phyloP scores from a whole-genome alignment of 2,797 vertebrate species.

The Kryptopterus vitreolus region DNA sequence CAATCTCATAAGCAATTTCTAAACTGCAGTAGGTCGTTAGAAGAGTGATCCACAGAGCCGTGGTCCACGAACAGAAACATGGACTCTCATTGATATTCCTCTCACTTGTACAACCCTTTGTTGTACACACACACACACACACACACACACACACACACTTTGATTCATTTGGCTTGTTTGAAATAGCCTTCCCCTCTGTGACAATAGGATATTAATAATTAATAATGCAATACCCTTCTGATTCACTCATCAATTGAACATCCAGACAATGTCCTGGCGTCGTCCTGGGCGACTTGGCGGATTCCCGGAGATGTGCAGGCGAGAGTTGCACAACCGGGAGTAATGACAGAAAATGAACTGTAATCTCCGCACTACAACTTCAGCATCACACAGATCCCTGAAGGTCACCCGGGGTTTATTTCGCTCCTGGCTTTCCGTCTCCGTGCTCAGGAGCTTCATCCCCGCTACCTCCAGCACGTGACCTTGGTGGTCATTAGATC shows the following conservation, averaged over 20 bases:
- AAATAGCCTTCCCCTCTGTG: slow-evolving; percentile 55
- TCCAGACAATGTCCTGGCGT: slow-evolving; percentile 64
- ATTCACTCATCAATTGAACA: slow-evolving; percentile 73
- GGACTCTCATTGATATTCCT: slow-evolving; percentile 63
- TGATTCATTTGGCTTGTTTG: slow-evolving; percentile 69
- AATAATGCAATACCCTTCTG: slow-evolving; percentile 66
- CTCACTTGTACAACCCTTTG: slow-evolving; percentile 54
- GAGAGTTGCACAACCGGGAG: slow-evolving; percentile 51
- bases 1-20: slow-evolving; percentile 60
- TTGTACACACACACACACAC: slow-evolving; percentile 51
- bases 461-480: not conserved
- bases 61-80: slow-evolving; percentile 55
- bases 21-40: slow-evolving; percentile 59
- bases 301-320: slow-evolving; percentile 55
- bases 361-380: slow-evolving; percentile 65
- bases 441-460: not conserved
- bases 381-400: slow-evolving; percentile 48
- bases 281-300: slow-evolving; percentile 2
- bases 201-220: slow-evolving; percentile 72
- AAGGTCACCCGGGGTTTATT: slow-evolving; percentile 38
- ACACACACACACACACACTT: slow-evolving; percentile 58
- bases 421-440: not conserved
- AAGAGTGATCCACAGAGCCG: slow-evolving; percentile 49
- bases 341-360: slow-evolving; percentile 62
- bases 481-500: slow-evolving; percentile 35